These are phyloP conservation scores for Phyllotis vaccarum DNA, from an alignment of 2,797 vertebrate genomes.

Conservation along the genomic window DNA sequence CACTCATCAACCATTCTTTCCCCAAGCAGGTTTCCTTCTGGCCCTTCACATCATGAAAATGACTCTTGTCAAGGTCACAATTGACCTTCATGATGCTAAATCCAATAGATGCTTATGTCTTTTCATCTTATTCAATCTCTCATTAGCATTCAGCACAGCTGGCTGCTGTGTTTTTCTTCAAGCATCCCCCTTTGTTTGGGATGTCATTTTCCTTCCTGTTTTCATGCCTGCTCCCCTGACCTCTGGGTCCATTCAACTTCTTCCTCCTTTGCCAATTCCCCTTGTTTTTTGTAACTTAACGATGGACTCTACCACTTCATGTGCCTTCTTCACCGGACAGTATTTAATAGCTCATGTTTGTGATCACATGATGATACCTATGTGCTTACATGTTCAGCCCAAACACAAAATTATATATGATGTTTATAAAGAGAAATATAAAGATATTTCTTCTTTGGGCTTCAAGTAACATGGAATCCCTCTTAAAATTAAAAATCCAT, in stretches of 20 bases:
- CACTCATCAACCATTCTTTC: background rate
- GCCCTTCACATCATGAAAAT: conserved; percentile 32
- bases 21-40: background rate
- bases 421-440: background rate
- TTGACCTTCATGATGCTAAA: conserved; percentile 60
- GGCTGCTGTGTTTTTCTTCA: conserved; percentile 35
- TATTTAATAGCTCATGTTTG: background rate
- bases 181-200: conserved; percentile 49
- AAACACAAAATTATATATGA: background rate
- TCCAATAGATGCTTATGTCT: conserved; percentile 40
- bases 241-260: conserved; percentile 7
- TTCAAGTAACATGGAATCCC: background rate
- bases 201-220: conserved; percentile 8
- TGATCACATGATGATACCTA: background rate
- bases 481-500: background rate
- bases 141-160: conserved; percentile 51
- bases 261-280: background rate
- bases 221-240: background rate
- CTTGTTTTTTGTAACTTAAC: background rate
- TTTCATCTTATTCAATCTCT: conserved; percentile 58
- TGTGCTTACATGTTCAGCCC: background rate
- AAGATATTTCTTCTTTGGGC: background rate
- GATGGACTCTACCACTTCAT: background rate
- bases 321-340: background rate
- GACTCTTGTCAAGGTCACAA: conserved; percentile 28